These are phyloP conservation scores for Atta texana DNA, from an alignment of 1,140 invertebrate species.

Conservation along the genomic window DNA sequence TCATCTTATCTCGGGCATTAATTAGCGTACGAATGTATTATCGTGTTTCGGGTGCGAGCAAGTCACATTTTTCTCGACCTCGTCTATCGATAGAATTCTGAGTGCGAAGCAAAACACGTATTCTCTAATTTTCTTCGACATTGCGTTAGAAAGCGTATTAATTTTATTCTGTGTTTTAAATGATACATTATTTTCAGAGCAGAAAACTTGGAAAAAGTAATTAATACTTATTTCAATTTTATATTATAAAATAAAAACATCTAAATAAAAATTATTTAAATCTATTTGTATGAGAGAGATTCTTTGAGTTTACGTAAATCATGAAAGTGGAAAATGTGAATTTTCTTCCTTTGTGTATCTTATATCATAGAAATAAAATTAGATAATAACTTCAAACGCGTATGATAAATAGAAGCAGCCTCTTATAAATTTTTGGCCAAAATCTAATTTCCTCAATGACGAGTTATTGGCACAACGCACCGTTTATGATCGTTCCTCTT, in stretches of 20 bases:
- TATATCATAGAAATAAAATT: conserved; percentile 19
- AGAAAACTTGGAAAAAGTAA: neutral
- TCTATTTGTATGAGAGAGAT: neutral
- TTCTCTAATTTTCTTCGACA: conserved; percentile 31
- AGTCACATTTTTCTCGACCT: conserved; percentile 60
- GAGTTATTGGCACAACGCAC: conserved; percentile 56
- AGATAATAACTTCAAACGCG: conserved; percentile 12
- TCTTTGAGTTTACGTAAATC: neutral
- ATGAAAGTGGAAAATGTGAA: neutral
- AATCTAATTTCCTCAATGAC: conserved; percentile 50
- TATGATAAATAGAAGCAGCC: conserved; percentile 22
- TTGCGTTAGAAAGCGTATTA: neutral
- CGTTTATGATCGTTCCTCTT: conserved; percentile 47
- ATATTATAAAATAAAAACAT: neutral
- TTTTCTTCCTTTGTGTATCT: neutral
- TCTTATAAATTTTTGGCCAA: conserved; percentile 53
- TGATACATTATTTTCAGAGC: neutral
- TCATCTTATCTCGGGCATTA: conserved; percentile 71
- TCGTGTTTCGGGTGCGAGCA: conserved; percentile 64
- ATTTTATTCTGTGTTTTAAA: conserved; percentile 8
- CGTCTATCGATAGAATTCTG: conserved; percentile 48
- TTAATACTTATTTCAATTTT: too few species aligned
- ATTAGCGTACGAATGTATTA: conserved; percentile 69
- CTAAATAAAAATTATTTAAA: neutral
- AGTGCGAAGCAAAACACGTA: conserved; percentile 6